Base-by-base conservation (phyloP, 2,888 invertebrate species). In the Lasioglossum pauxillum region DNA sequence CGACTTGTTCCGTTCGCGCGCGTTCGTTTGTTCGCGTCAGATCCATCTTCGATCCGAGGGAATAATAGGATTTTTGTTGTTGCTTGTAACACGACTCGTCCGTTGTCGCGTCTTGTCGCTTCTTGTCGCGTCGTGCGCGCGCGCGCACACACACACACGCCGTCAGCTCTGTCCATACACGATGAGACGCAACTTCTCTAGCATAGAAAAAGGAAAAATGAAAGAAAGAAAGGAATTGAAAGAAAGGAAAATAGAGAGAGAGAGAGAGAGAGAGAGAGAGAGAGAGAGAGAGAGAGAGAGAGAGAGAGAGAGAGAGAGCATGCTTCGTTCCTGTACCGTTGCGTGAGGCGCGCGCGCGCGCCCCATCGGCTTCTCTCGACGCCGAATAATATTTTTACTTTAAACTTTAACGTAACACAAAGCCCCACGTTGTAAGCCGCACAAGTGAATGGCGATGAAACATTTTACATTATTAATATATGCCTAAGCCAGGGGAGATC, bases 401-500 rank as follows among this genome's bases (percentile, higher is more conserved):
- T 57, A 57, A 57, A 57, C 57, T 3, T 57, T 82, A 86, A 86
- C 78, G n/a, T 23, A 69, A 69, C 69, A 60, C 49, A 78, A 75
- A 80, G 69, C 38, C 77, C 83, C 82, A 86, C 77, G 77, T 86
- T 86, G 86, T 86, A 86, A 86, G 86, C 82, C 86, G 69, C 74
- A 74, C 75, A 71, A 57, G 69, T 74, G 79, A 46, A 79, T 27
- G 80, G 80, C 75, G 87, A 79, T 80, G 82, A 85, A 71, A 82
- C 78, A 73, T 75, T 64, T 79, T 49, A 71, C 69, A 53, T 71
- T 78, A 71, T 76, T 76, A 71, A 91, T 89, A 91, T 91, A 92
- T 91, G 89, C 91, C 91, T 91, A 93, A 92, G 92, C 90, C 92
- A 94, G 93, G 94, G 94, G 93, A 94, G 94, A 94, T 95, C 95